phyloP scores from a whole-genome alignment of 2,797 vertebrate species.

The Toxotes lorentzi region DNA sequence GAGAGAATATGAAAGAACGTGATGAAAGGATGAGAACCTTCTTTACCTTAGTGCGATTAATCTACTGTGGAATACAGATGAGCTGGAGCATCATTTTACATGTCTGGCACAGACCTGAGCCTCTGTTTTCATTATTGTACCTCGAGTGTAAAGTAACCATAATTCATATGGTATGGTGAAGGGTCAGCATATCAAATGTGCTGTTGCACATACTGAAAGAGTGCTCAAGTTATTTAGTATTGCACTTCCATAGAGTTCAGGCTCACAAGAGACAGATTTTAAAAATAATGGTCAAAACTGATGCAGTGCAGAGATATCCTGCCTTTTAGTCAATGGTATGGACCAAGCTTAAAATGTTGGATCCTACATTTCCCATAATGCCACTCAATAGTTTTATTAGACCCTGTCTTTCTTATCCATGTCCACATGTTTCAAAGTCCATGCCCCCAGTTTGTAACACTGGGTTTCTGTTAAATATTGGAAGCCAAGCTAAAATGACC shows the following conservation, averaged over 20 bases:
- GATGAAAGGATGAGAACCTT: slow-evolving; percentile 58
- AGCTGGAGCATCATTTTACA: slow-evolving; percentile 36
- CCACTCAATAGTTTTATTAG: neutral
- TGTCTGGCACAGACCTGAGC: slow-evolving; percentile 39
- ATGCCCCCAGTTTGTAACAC: neutral
- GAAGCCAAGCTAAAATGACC: neutral
- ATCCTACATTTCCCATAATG: neutral
- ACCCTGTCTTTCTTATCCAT: neutral
- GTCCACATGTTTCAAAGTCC: neutral
- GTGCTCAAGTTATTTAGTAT: neutral
- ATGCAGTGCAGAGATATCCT: neutral
- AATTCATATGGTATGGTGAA: slow-evolving; percentile 25
- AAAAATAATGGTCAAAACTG: neutral
- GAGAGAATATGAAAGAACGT: slow-evolving; percentile 40
- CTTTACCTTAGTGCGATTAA: slow-evolving; percentile 53
- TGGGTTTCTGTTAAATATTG: neutral
- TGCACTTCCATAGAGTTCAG: neutral
- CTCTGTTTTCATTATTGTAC: slow-evolving; percentile 36
- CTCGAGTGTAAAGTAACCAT: slow-evolving; percentile 2
- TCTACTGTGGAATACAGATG: slow-evolving; percentile 62
- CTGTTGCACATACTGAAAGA: slow-evolving; percentile 11
- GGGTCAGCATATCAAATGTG: slow-evolving; percentile 20
- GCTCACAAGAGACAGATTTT: neutral
- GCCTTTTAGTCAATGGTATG: neutral
- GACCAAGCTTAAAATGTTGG: neutral